Conservation (phyloP, 2,888 invertebrate genomes). For the Drosophila borborema region DNA sequence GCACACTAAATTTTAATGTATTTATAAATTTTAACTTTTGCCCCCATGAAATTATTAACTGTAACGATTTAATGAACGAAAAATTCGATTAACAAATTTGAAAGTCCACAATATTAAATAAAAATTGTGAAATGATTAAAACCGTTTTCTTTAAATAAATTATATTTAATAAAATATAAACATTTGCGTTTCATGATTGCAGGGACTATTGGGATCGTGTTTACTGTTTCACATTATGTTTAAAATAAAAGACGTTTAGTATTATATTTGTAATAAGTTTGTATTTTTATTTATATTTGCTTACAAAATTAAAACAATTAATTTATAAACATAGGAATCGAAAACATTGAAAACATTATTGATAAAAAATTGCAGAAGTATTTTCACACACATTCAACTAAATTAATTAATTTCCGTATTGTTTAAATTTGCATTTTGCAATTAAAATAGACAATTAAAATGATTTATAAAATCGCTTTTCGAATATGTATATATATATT, state of each 20-base stretch:
- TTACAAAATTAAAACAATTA: constrained; percentile 72
- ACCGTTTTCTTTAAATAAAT: neutral
- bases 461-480: constrained; percentile 76
- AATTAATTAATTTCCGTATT: constrained; percentile 47
- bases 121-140: neutral
- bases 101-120: neutral
- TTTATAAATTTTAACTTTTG: too few relatives aligned
- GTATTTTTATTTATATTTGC: constrained; percentile 79
- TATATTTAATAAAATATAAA: neutral
- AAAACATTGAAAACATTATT: constrained; percentile 71
- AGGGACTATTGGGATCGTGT: neutral
- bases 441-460: constrained; percentile 81
- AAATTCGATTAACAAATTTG: neutral
- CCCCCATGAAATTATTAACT: too few relatives aligned
- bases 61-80: too few relatives aligned
- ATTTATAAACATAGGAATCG: constrained; percentile 72
- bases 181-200: neutral
- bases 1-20: too few relatives aligned
- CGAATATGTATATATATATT: constrained; percentile 17
- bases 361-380: constrained; percentile 72
- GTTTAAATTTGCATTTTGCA: constrained; percentile 24
- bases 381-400: constrained; percentile 66
- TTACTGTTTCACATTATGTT: neutral
- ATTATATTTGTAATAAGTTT: constrained; percentile 75
- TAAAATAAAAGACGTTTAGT: constrained; percentile 23